Conservation (phyloP, 2,113 vertebrate species). For the Tragelaphus imberbis region DNA sequence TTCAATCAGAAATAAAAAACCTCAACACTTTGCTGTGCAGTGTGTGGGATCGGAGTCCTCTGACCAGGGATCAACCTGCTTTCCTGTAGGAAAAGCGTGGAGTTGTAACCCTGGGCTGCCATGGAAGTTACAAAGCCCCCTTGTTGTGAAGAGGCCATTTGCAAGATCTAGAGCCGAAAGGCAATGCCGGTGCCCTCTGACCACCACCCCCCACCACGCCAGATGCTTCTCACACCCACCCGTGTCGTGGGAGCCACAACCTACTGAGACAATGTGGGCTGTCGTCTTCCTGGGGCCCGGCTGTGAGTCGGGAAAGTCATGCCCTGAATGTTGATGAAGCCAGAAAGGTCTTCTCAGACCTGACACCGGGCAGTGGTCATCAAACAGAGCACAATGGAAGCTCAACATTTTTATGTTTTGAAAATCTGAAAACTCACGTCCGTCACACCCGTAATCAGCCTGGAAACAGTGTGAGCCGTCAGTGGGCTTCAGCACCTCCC, state of each 20-base stretch:
- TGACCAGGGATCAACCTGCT: neutral
- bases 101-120: neutral
- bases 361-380: neutral
- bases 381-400: neutral
- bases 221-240: neutral
- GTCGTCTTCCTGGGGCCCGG: accelerated
- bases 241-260: neutral
- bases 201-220: neutral
- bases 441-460: neutral
- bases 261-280: accelerated
- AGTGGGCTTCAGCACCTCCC: neutral
- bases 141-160: neutral
- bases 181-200: neutral
- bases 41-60: neutral
- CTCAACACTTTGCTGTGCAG: neutral
- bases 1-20: neutral
- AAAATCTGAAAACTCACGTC: neutral
- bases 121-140: neutral
- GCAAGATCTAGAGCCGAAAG: neutral
- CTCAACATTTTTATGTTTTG: neutral
- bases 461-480: neutral
- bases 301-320: neutral
- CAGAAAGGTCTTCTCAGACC: neutral
- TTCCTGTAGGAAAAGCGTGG: neutral
- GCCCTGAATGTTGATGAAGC: accelerated